phyloP scores from a whole-genome alignment of 2,113 vertebrate species.

The Phaetusa simplex region DNA sequence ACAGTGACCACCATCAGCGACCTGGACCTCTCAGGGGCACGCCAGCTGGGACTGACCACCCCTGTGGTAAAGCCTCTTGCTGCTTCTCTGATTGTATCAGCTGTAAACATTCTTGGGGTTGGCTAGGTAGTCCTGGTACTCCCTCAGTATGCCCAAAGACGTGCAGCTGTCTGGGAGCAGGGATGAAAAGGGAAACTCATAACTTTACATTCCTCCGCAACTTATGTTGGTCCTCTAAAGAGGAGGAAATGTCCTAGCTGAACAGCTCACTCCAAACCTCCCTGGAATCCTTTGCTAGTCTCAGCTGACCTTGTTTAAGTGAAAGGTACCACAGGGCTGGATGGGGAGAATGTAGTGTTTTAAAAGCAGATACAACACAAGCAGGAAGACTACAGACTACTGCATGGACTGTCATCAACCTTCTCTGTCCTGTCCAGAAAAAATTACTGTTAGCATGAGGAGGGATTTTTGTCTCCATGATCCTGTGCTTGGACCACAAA shows the following conservation, averaged over 20 bases:
- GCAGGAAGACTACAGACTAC: background rate
- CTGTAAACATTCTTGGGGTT: background rate
- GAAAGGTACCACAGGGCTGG: background rate
- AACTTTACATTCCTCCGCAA: background rate
- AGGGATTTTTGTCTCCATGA: background rate
- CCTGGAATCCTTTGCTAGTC: background rate
- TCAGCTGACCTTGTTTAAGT: background rate
- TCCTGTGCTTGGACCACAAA: background rate
- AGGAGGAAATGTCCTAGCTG: background rate
- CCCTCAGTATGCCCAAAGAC: background rate
- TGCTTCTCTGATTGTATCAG: background rate
- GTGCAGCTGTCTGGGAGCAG: background rate
- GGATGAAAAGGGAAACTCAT: background rate
- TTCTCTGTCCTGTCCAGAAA: background rate
- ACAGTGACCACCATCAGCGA: conserved; percentile 94
- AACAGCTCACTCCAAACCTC: background rate
- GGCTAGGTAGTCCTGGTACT: background rate
- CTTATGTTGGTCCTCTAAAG: background rate
- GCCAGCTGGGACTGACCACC: conserved; percentile 71
- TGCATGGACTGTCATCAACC: rapidly evolving
- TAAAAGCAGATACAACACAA: background rate
- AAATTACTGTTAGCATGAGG: background rate
- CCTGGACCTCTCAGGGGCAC: conserved; percentile 83
- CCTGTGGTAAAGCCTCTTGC: conserved; percentile 60
- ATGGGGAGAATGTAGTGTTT: background rate